phyloP scores from a whole-genome alignment of 2,113 vertebrate genomes.

The Tetraodon nigroviridis region DNA sequence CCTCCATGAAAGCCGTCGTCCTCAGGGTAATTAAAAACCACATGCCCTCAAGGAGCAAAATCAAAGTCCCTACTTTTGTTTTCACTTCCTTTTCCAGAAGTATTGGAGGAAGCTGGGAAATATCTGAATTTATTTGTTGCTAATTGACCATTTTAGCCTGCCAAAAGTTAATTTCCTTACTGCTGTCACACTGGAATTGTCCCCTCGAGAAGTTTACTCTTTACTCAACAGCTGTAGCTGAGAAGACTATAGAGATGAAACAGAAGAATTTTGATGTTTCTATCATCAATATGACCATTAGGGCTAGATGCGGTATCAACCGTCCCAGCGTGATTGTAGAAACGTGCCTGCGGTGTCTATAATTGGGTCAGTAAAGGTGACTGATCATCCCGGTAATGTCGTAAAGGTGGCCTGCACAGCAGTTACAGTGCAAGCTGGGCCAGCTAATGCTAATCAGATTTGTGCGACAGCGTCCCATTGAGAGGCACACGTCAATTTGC shows the following conservation, averaged over 20 bases:
- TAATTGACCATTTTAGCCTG: conserved; percentile 51
- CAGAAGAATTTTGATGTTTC: not conserved
- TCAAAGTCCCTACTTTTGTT: conserved; percentile 29
- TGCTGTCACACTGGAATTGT: conserved; percentile 45
- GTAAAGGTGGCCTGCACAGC: conserved; percentile 2
- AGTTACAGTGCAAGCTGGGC: not conserved
- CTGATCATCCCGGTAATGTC: not conserved
- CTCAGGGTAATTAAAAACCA: conserved; percentile 62
- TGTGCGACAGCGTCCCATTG: conserved; percentile 14
- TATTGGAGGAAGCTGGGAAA: conserved; percentile 28
- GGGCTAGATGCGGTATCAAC: too few species aligned
- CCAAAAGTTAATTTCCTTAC: conserved; percentile 47
- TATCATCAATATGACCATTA: not conserved
- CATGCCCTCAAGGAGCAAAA: conserved; percentile 45
- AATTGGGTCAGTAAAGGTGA: conserved; percentile 10
- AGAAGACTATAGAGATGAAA: conserved; percentile 21
- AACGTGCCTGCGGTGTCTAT: too few species aligned
- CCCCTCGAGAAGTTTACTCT: conserved; percentile 27
- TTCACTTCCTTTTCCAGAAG: conserved; percentile 10
- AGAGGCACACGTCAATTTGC: conserved; percentile 36
- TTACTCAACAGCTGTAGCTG: conserved; percentile 16
- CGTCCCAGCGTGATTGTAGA: too few species aligned
- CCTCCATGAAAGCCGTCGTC: conserved; percentile 55
- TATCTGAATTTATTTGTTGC: conserved; percentile 38
- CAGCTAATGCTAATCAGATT: conserved; percentile 21